Evolutionary conservation across 1,140 invertebrate genomes (phyloP).

Genomic region (Sycophaga agraensis): DNA sequence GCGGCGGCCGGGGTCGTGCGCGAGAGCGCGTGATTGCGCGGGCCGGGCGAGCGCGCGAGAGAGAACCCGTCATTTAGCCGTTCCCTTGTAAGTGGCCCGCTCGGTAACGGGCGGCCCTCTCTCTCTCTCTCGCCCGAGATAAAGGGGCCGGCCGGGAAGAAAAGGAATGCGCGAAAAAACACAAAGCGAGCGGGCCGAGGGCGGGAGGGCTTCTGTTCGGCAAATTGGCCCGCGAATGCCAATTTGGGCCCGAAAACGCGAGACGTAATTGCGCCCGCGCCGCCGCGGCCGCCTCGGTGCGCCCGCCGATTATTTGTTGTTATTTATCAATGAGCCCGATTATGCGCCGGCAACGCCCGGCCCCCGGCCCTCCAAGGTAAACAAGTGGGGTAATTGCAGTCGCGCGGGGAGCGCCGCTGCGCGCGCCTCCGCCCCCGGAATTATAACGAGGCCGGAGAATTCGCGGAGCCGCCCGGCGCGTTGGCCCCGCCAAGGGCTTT

Average conservation of each 20-base stretch:
- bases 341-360: constrained; percentile 38
- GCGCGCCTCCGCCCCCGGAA: too few relatives aligned
- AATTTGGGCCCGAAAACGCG: constrained; percentile 16
- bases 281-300: too few relatives aligned
- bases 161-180: background rate
- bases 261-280: constrained; percentile 19
- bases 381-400: constrained; percentile 9
- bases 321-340: constrained; percentile 32
- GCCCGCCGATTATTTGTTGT: constrained; percentile 16
- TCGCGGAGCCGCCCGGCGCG: too few relatives aligned
- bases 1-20: background rate
- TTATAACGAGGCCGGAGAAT: too few relatives aligned
- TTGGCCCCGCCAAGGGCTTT: too few relatives aligned
- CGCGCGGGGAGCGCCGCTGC: too few relatives aligned
- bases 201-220: constrained; percentile 4
- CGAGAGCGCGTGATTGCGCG: constrained; percentile 25
- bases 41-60: constrained; percentile 19
- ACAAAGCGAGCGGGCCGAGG: constrained; percentile 14
- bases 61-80: constrained; percentile 42
- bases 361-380: constrained; percentile 7
- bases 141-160: background rate
- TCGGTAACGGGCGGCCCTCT: constrained; percentile 31
- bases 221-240: constrained; percentile 12
- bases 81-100: constrained; percentile 33
- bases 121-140: background rate